Conservation (phyloP, 2,113 vertebrate species). For the Gila orcuttii region DNA sequence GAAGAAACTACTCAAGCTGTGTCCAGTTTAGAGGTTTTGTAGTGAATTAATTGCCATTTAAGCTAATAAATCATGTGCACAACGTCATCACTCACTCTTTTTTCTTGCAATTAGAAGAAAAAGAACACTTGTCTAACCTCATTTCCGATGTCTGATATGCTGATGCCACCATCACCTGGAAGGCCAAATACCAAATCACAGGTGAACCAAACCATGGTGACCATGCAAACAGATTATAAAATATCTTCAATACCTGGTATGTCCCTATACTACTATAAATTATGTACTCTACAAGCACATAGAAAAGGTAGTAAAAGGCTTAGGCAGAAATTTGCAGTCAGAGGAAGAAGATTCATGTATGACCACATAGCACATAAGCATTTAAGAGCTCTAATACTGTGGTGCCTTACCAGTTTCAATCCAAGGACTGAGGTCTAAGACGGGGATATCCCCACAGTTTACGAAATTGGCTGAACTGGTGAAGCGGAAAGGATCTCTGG, state of each 20-base stretch:
- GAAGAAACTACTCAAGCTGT: not conserved
- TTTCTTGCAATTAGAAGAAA: constrained; percentile 10
- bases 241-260: not conserved
- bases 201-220: constrained; percentile 31
- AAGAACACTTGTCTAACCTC: constrained; percentile 58
- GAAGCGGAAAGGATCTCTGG: constrained; percentile 58
- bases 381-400: not conserved
- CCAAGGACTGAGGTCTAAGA: constrained; percentile 68
- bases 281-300: not conserved
- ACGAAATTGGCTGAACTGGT: not conserved
- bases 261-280: not conserved
- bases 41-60: not conserved
- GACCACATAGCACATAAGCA: not conserved
- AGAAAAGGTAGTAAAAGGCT: not conserved
- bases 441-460: constrained; percentile 48
- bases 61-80: not conserved
- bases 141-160: constrained; percentile 3
- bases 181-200: constrained; percentile 59
- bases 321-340: not conserved
- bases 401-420: constrained; percentile 59
- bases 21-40: not conserved
- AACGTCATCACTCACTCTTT: not conserved
- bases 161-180: constrained; percentile 52
- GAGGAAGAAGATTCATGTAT: not conserved
- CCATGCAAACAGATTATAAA: not conserved